A percentile compares a stretch with the other conserved stretches of the same genome.
Evolutionary conservation across 2,113 vertebrate genomes (phyloP).

Genomic region (Penelope pileata): DNA sequence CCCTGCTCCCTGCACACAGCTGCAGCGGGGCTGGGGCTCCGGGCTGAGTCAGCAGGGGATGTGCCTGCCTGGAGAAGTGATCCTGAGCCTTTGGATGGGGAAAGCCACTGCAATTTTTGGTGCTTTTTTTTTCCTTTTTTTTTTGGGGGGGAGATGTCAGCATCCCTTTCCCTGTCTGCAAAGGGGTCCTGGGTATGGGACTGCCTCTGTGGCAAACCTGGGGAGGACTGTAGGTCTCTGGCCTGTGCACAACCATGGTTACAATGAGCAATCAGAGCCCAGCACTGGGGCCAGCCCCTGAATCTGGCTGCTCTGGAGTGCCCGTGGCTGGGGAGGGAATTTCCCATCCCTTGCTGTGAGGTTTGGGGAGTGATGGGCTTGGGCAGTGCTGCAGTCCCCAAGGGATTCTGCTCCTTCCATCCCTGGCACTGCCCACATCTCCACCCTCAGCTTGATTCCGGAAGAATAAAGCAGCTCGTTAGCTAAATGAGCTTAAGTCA

Average conservation of each 20-base stretch:
- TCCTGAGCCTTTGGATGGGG: neutral
- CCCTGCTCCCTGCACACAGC: accelerated
- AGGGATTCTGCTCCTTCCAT: neutral
- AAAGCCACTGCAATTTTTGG: neutral
- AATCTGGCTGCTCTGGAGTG: neutral
- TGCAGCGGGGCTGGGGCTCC: neutral
- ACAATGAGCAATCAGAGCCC: neutral
- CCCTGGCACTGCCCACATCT: neutral
- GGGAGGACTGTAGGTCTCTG: accelerated
- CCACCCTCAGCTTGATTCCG: neutral
- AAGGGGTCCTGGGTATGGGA: neutral
- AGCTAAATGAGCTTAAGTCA: neutral
- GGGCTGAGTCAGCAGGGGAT: neutral
- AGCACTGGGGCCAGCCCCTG: neutral
- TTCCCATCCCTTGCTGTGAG: accelerated
- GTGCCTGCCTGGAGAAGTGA: neutral
- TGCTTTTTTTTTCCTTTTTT: neutral
- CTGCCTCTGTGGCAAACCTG: neutral
- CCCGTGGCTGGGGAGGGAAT: neutral
- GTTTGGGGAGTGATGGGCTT: neutral
- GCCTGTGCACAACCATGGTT: accelerated
- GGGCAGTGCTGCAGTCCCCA: neutral
- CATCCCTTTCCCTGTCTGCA: neutral
- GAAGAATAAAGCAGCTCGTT: neutral
- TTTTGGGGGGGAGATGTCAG: neutral